Evolutionary conservation across 2,888 invertebrate species (phyloP), one percentile per base, ranked within the genome.

Genomic region (Chydorus sphaericus): DNA sequence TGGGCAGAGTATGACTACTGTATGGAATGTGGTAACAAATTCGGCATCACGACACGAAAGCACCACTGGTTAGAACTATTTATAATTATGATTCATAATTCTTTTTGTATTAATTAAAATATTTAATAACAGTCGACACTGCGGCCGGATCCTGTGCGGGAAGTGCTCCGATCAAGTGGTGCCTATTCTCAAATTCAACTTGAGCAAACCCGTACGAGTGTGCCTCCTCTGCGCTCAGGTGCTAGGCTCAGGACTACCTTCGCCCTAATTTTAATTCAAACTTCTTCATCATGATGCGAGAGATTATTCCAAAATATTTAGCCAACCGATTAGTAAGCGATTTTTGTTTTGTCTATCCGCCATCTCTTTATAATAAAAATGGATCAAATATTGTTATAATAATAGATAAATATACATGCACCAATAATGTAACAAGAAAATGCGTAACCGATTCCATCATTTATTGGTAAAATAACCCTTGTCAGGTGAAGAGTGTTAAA

Each of bases 1-100:
- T 96, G 96, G 96, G 84, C 87, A 7, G 92, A 90, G 63, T 90
- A 90, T 57, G 94, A 96, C 65, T 75, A 81, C 59, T 97, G 96
- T 66, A 81, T 93, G 66, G 94, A 97, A 70, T 96, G 96, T 71
- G 84, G 83, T 49, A 81, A 83, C 61, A 90, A 87, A 70, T 97
- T 97, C 75, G 83, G 88, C 2, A 77, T 97, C 55, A 93, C 92
- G 57, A 88, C 88, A 73, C 75, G 96, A 58, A 91, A 88, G 68
- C 96, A 96, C 71, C 94, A 96, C 69, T 96, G 94, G 88, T 88
- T 71, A 68, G 69, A 29, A n/a, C n/a, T n/a, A n/a, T n/a, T n/a
- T n/a, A n/a, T n/a, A n/a, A 23, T 48, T 33, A 6, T 36, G 14
- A 2, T 31, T 30, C 18, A 52, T 59, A 56, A 48, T 51, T 61